Conservation (phyloP, 2,888 invertebrate species). For the Scaptomyza tumidula region DNA sequence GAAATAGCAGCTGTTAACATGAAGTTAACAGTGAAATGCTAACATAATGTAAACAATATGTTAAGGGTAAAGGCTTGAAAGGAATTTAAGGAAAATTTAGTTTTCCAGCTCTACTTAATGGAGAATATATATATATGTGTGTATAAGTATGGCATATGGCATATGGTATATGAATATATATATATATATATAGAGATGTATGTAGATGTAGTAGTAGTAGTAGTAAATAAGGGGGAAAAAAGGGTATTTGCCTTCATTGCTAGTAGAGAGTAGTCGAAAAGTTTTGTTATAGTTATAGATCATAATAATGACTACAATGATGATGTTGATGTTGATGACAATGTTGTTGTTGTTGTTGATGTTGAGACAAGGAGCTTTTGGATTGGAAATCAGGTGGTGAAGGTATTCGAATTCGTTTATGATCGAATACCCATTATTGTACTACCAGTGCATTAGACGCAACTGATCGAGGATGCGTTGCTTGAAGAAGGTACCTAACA, state of each 20-base stretch:
- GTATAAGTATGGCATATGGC: constrained; percentile 47
- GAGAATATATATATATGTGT: constrained; percentile 43
- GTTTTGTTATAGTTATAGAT: constrained; percentile 7
- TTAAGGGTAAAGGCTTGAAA: no score
- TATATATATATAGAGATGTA: constrained; percentile 21
- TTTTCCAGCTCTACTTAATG: constrained; percentile 45
- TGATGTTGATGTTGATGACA: constrained; percentile 16
- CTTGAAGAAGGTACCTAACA: constrained; percentile 85
- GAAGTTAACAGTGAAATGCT: not conserved
- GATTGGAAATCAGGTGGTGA: constrained; percentile 7
- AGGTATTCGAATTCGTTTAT: constrained; percentile 64
- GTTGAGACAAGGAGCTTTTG: constrained; percentile 11
- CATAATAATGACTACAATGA: constrained; percentile 15
- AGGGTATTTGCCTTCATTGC: constrained; percentile 31
- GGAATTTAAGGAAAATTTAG: not conserved
- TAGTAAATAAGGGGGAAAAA: constrained; percentile 15
- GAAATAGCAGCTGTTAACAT: not conserved
- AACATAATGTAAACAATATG: not conserved
- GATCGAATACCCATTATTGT: constrained; percentile 74
- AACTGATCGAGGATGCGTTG: constrained; percentile 84
- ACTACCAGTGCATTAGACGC: constrained; percentile 85
- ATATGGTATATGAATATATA: constrained; percentile 37
- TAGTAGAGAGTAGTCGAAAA: constrained; percentile 17
- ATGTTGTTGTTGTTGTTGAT: constrained; percentile 20
- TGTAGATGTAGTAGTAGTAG: constrained; percentile 35